phyloP scores from a whole-genome alignment of 2,888 invertebrate genomes.

The Zeuzera pyrina region DNA sequence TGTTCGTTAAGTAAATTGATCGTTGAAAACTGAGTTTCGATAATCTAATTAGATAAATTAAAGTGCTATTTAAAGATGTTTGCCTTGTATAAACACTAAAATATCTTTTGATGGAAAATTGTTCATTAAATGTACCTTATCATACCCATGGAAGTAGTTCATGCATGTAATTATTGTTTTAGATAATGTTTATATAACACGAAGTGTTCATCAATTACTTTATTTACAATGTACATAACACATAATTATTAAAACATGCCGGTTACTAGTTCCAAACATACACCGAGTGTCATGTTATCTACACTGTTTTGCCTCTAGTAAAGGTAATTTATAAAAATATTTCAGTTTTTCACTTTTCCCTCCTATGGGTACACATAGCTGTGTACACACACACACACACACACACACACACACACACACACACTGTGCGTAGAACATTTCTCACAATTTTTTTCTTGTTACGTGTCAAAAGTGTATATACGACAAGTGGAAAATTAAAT shows the following conservation, averaged over 20 bases:
- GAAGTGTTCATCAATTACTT: constrained; percentile 21
- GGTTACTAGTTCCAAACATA: constrained; percentile 23
- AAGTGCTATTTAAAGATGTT: background rate
- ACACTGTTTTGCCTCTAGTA: constrained; percentile 56
- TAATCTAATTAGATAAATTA: too few species aligned
- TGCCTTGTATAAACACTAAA: background rate
- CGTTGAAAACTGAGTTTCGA: too few species aligned
- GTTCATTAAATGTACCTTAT: background rate
- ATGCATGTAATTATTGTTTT: constrained; percentile 26
- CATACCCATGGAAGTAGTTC: constrained; percentile 13
- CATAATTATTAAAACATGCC: constrained; percentile 23
- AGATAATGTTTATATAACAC: constrained; percentile 27
- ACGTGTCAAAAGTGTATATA: too few species aligned
- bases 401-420: too few species aligned
- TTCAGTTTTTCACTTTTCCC: constrained; percentile 14
- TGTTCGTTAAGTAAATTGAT: too few species aligned
- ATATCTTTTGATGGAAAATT: background rate
- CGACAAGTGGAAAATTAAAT: too few species aligned
- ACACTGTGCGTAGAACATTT: too few species aligned
- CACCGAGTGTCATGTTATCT: constrained; percentile 38
- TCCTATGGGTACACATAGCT: too few species aligned
- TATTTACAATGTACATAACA: too few species aligned
- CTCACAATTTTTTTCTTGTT: too few species aligned
- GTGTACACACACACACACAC: too few species aligned
- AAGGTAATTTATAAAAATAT: constrained; percentile 45